These are phyloP conservation scores for Microchirus variegatus DNA, from an alignment of 2,797 vertebrate genomes.

Conservation along the genomic window DNA sequence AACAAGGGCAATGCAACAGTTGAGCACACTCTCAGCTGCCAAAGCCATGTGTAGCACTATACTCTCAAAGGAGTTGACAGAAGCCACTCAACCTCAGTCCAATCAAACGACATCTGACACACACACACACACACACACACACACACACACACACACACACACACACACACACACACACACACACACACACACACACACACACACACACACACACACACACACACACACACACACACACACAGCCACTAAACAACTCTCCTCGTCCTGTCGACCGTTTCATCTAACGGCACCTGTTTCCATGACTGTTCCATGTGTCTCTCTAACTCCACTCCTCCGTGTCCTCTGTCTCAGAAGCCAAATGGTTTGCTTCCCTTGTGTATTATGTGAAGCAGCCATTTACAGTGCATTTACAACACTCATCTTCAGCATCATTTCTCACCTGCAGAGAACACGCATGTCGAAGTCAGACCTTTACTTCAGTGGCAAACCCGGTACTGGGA, in stretches of 20 bases:
- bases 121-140: not conserved
- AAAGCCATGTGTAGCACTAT: slow-evolving; percentile 56
- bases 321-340: not conserved
- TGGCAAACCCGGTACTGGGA: too few relatives aligned
- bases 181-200: not conserved
- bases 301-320: slow-evolving; percentile 8
- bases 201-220: not conserved
- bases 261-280: not conserved
- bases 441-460: not conserved
- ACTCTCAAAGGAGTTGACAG: slow-evolving; percentile 34
- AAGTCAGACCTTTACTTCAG: too few relatives aligned
- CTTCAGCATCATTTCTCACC: not conserved
- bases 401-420: slow-evolving; percentile 6
- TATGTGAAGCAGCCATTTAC: slow-evolving; percentile 22
- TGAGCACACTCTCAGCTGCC: slow-evolving; percentile 53
- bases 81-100: slow-evolving; percentile 7
- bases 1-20: slow-evolving; percentile 41
- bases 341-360: not conserved
- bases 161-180: not conserved
- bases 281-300: slow-evolving; percentile 25
- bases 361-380: slow-evolving; percentile 23
- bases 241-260: not conserved
- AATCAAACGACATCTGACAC: not conserved
- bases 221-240: not conserved
- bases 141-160: not conserved